Conservation (phyloP, 2,888 invertebrate genomes). For the Cheilosia vulpina region DNA sequence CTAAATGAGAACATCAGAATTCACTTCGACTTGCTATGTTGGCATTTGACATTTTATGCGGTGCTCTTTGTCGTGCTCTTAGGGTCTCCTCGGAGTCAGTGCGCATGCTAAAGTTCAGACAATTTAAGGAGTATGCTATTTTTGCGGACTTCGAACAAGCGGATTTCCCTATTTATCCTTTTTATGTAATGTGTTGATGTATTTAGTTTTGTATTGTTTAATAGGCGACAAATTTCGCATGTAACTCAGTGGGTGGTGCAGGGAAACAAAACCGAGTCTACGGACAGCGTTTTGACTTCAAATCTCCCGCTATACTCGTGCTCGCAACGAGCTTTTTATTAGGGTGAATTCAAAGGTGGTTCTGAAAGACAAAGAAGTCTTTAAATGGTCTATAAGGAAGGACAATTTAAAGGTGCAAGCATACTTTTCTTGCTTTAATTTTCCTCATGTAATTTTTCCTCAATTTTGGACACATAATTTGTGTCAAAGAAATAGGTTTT, state of each 20-base stretch:
- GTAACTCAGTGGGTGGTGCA: background rate
- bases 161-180: conserved; percentile 66
- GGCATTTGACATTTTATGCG: conserved; percentile 59
- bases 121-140: conserved; percentile 58
- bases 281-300: conserved; percentile 17
- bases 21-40: conserved; percentile 45
- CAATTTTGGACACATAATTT: too few species aligned
- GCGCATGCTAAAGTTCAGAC: conserved; percentile 67
- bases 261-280: conserved; percentile 7
- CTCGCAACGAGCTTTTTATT: conserved; percentile 50
- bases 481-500: too few species aligned
- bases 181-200: conserved; percentile 32
- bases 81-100: conserved; percentile 38
- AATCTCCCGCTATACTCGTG: conserved; percentile 19
- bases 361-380: conserved; percentile 38
- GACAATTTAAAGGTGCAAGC: too few species aligned
- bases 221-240: conserved; percentile 39
- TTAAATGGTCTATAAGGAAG: background rate
- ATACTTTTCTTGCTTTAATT: background rate
- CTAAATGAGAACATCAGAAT: conserved; percentile 43
- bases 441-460: too few species aligned
- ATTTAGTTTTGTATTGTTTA: conserved; percentile 29
- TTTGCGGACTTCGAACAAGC: conserved; percentile 38
- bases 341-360: conserved; percentile 30
- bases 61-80: conserved; percentile 59